Evolutionary conservation across 1,140 invertebrate genomes (phyloP).

Genomic region (Drosophila truncata): DNA sequence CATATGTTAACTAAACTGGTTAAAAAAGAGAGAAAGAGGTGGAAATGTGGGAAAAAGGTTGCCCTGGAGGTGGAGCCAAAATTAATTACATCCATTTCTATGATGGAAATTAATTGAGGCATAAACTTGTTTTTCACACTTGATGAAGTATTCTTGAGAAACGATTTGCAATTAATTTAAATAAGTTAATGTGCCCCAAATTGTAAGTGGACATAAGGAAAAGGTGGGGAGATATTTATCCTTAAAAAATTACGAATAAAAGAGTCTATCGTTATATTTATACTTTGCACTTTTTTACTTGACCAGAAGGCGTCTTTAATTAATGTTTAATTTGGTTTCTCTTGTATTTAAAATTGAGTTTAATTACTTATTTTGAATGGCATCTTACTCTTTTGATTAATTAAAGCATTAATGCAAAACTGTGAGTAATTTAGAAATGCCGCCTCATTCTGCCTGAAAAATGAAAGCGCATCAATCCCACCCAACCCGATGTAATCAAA

Average conservation of each 20-base stretch:
- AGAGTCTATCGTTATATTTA: neutral
- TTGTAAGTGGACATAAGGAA: constrained; percentile 11
- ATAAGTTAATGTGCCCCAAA: constrained; percentile 49
- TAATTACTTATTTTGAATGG: neutral
- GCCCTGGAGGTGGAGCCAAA: constrained; percentile 12
- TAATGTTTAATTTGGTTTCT: neutral
- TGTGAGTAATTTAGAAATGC: constrained; percentile 5
- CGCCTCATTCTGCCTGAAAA: constrained; percentile 46
- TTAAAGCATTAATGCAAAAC: constrained; percentile 5
- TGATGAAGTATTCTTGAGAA: constrained; percentile 40
- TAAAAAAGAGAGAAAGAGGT: neutral
- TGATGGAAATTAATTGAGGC: constrained; percentile 73
- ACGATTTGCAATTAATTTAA: constrained; percentile 59
- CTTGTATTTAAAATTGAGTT: neutral
- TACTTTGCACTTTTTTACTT: neutral
- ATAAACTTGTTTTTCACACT: constrained; percentile 50
- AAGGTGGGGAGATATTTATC: neutral
- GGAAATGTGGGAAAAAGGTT: constrained; percentile 11
- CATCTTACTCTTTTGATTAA: neutral
- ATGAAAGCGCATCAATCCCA: constrained; percentile 56
- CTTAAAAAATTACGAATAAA: neutral
- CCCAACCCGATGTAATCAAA: constrained; percentile 61
- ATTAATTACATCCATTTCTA: constrained; percentile 69
- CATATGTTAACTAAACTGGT: constrained; percentile 23
- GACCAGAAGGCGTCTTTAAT: neutral